These are phyloP conservation scores for Priocnemis perturbator DNA, from an alignment of 2,888 invertebrate species.

Conservation along the genomic window DNA sequence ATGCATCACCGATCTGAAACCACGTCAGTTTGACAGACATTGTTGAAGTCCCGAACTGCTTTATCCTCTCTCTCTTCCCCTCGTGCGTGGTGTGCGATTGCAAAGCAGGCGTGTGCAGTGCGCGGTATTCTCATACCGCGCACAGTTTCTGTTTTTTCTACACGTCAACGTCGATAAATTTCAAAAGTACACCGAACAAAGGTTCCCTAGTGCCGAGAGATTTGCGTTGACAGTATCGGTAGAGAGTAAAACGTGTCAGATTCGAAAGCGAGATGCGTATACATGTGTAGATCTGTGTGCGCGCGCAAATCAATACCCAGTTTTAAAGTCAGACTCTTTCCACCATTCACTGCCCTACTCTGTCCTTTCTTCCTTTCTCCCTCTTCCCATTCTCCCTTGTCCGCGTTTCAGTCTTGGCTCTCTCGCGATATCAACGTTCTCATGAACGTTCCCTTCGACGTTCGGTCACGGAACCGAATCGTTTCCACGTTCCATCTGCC, in stretches of 20 bases:
- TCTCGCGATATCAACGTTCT: too few relatives aligned
- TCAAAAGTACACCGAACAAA: conserved; percentile 33
- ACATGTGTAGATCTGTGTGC: conserved; percentile 14
- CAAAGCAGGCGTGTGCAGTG: conserved; percentile 8
- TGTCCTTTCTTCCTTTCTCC: not conserved
- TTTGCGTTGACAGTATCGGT: conserved; percentile 33
- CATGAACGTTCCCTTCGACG: too few relatives aligned
- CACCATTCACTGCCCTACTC: conserved; percentile 10
- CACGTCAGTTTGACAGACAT: conserved; percentile 1
- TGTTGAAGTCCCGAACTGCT: conserved; percentile 1
- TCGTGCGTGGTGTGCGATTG: not conserved
- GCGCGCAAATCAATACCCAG: conserved; percentile 35
- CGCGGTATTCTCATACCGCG: too few relatives aligned
- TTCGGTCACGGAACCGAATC: too few relatives aligned
- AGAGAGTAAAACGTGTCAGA: conserved; percentile 30
- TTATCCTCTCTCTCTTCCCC: conserved; percentile 3
- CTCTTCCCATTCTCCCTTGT: conserved; percentile 8
- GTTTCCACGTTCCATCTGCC: too few relatives aligned
- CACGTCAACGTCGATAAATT: conserved; percentile 33
- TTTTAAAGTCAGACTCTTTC: conserved; percentile 22
- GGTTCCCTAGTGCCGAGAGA: conserved; percentile 6
- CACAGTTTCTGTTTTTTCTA: conserved; percentile 17
- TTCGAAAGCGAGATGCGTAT: conserved; percentile 37
- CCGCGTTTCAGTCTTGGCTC: not conserved
- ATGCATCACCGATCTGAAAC: too few relatives aligned